Conservation (phyloP, 2,797 vertebrate species). For the Myotis daubentonii region DNA sequence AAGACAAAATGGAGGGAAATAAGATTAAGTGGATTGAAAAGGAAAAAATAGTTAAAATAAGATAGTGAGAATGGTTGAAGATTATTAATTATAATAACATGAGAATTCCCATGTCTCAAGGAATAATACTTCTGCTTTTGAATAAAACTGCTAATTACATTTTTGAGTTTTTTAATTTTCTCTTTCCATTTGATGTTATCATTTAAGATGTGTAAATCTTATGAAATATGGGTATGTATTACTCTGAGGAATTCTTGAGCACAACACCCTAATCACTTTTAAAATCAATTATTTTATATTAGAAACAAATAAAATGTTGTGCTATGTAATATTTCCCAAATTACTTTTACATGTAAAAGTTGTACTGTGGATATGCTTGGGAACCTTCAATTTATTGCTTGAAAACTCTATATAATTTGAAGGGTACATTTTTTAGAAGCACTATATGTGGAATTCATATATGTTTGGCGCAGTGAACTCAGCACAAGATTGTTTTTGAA, state of each 20-base stretch:
- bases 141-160: neutral
- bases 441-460: neutral
- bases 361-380: neutral
- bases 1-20: conserved; percentile 74
- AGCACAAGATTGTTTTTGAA: neutral
- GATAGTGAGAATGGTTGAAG: conserved; percentile 34
- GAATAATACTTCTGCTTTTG: conserved; percentile 19
- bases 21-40: conserved; percentile 77
- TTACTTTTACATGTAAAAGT: neutral
- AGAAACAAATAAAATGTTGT: neutral
- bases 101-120: conserved; percentile 62
- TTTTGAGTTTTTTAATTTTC: conserved; percentile 15
- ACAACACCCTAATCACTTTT: neutral
- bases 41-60: neutral
- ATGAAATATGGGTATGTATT: neutral
- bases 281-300: neutral
- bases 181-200: neutral
- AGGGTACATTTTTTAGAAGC: neutral
- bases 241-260: neutral
- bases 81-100: conserved; percentile 79
- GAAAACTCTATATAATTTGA: neutral
- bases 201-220: neutral
- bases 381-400: neutral
- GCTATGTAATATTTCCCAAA: neutral
- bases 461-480: neutral